phyloP scores from a whole-genome alignment of 1,140 invertebrate genomes.

The Drusus annulatus region DNA sequence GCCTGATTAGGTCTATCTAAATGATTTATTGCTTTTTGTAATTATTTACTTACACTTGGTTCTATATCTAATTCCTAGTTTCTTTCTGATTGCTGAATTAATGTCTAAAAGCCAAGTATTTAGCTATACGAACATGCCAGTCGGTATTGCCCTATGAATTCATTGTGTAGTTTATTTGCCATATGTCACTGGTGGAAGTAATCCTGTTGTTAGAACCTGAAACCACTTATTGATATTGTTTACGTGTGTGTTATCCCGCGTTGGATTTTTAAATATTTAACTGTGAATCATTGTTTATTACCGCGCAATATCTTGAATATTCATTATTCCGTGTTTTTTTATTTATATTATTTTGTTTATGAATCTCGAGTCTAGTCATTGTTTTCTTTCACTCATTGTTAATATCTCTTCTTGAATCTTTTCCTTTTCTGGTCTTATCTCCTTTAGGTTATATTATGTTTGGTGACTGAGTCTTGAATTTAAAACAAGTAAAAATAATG shows the following conservation, averaged over 20 bases:
- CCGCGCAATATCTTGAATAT: conserved; percentile 11
- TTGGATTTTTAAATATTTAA: conserved; percentile 33
- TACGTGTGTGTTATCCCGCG: conserved; percentile 12
- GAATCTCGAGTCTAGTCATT: conserved; percentile 47
- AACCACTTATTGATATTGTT: conserved; percentile 2
- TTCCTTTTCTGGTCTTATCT: conserved; percentile 2
- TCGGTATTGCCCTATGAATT: no score
- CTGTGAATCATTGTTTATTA: conserved; percentile 20
- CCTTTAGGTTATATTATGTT: conserved; percentile 26
- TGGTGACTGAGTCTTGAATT: conserved; percentile 6
- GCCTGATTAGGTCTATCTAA: no score
- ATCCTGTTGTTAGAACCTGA: neutral
- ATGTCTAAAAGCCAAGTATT: no score
- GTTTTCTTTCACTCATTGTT: conserved; percentile 35
- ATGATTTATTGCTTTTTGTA: no score
- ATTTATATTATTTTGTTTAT: conserved; percentile 36
- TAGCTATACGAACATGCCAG: no score
- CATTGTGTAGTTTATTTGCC: no score
- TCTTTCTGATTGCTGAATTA: no score
- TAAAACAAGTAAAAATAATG: no score
- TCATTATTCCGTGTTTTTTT: conserved; percentile 9
- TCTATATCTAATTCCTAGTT: no score
- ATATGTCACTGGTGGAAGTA: no score
- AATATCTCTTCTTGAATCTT: conserved; percentile 20
- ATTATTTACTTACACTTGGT: no score